Evolutionary conservation across 53 echinoderm and acorn worm species (phyloP).

Genomic region (Echinarachnius parma): DNA sequence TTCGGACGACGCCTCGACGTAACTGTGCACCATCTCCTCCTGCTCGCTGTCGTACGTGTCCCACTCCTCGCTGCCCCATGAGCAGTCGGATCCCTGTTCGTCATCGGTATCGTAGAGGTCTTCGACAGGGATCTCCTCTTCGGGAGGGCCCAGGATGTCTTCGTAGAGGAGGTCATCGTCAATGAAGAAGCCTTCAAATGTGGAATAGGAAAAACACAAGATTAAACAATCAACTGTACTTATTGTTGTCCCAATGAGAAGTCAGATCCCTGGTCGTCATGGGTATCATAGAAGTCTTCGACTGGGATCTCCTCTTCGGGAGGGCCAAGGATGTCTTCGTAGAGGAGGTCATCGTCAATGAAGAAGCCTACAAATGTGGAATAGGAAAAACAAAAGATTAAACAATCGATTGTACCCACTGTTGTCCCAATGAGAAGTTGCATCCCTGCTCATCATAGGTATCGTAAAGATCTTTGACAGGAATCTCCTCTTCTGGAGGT

Average conservation of each 20-base stretch:
- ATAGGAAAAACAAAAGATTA: too few relatives aligned
- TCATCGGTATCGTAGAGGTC: conserved; percentile 65
- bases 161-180: conserved; percentile 97
- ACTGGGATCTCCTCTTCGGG: conserved; percentile 65
- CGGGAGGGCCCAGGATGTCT: conserved; percentile 71
- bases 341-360: conserved; percentile 95
- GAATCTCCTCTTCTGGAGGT: conserved; percentile 64
- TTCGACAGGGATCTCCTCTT: conserved; percentile 68
- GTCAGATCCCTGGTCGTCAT: conserved; percentile 72
- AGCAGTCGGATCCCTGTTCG: conserved; percentile 78
- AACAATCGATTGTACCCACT: too few relatives aligned
- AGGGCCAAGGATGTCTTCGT: conserved; percentile 80
- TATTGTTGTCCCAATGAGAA: conserved; percentile 99
- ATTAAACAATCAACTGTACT: too few relatives aligned
- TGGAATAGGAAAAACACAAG: too few relatives aligned
- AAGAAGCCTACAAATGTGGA: conserved; percentile 90
- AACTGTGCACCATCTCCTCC: conserved; percentile 85
- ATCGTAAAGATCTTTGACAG: conserved; percentile 57
- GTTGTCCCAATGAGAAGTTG: too few relatives aligned
- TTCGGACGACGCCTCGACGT: conserved; percentile 53
- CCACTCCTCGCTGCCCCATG: conserved; percentile 98
- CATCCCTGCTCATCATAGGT: conserved; percentile 47
- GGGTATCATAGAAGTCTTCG: conserved; percentile 67
- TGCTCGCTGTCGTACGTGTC: conserved; percentile 89
- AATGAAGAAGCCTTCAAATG: conserved; percentile 84